These are phyloP conservation scores for Montipora capitata DNA, from an alignment of 92 coral and sea anemone species.

Conservation along the genomic window DNA sequence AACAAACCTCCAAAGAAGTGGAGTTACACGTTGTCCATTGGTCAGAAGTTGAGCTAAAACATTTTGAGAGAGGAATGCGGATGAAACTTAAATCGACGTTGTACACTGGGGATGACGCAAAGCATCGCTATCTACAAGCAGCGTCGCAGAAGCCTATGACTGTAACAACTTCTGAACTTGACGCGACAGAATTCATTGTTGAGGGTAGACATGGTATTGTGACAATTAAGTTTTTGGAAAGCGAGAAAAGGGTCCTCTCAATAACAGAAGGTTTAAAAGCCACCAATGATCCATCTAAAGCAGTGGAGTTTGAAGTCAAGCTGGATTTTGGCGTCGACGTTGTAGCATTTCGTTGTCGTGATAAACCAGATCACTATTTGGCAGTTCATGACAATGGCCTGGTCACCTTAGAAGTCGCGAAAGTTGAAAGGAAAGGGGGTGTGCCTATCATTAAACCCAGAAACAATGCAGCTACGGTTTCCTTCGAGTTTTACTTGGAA, in stretches of 20 bases:
- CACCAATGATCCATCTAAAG: slow-evolving; percentile 2
- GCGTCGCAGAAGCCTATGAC: neutral
- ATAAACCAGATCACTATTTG: slow-evolving; percentile 28
- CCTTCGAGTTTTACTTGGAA: slow-evolving; percentile 48
- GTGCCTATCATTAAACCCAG: slow-evolving; percentile 38
- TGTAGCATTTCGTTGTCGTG: slow-evolving; percentile 41
- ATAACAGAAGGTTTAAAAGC: slow-evolving; percentile 6
- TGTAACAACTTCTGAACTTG: neutral
- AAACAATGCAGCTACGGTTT: neutral
- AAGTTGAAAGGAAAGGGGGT: slow-evolving; percentile 32
- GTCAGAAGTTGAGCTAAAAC: slow-evolving; percentile 64
- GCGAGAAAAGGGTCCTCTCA: neutral
- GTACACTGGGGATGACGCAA: neutral
- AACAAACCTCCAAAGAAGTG: slow-evolving; percentile 8
- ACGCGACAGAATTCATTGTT: slow-evolving; percentile 38
- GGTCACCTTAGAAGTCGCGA: slow-evolving; percentile 38
- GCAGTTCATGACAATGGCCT: slow-evolving; percentile 21
- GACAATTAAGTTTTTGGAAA: slow-evolving; percentile 10
- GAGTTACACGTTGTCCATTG: slow-evolving; percentile 70
- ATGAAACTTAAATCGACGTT: slow-evolving; percentile 54
- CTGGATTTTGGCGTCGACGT: slow-evolving; percentile 74
- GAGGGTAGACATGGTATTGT: slow-evolving; percentile 54
- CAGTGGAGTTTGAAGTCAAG: slow-evolving; percentile 50
- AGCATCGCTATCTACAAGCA: slow-evolving; percentile 8
- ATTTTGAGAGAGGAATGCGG: slow-evolving; percentile 59